Evolutionary conservation across 2,888 invertebrate genomes (phyloP), one percentile per base, ranked within the genome.

Genomic region (Heliothis peltigera): DNA sequence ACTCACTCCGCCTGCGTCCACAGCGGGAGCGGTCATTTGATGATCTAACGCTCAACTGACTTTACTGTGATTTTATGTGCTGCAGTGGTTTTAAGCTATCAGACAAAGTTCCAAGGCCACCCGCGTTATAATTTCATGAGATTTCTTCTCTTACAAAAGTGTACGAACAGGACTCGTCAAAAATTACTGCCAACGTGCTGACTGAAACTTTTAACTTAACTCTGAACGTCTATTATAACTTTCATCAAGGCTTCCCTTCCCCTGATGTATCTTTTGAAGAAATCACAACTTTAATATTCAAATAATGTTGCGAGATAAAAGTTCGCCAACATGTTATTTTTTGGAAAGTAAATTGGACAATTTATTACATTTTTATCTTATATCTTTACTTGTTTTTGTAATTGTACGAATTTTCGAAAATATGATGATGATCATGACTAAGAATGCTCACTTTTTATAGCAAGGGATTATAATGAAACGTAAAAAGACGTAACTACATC

Each of bases 201-300:
- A 80, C 71, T 63, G 51, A 70, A 83, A 82, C 76, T 83, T 79
- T 67, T 56, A 75, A 79, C 68, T 79, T 84, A 79, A 80, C 75
- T 64, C 47, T 60, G 52, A 46, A 63, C 77, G 79, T 81, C 79
- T 85, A 87, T 86, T 86, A 83, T 83, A 88, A 87, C 77, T 86
- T 85, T 63, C 39, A 56, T 55, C 52, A 51, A 53, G 58, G 60
- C n/a, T 59, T 59, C 15, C n/a, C n/a, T 59, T 59, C 15, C n/a
- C 17, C 8, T 51, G 21, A 53, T 17, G 35, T 39, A 44, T 25
- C 60, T 75, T 77, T 64, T 35, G 15, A 17, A 48, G 28, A 61
- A 75, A 66, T 51, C 52, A 46, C 22, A 61, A 49, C 22, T 57
- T 63, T 48, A 28, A 60, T 55, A 64, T 75, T 61, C 43, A 73